phyloP scores from a whole-genome alignment of 2,888 invertebrate genomes.

The Metallyticus violacea region DNA sequence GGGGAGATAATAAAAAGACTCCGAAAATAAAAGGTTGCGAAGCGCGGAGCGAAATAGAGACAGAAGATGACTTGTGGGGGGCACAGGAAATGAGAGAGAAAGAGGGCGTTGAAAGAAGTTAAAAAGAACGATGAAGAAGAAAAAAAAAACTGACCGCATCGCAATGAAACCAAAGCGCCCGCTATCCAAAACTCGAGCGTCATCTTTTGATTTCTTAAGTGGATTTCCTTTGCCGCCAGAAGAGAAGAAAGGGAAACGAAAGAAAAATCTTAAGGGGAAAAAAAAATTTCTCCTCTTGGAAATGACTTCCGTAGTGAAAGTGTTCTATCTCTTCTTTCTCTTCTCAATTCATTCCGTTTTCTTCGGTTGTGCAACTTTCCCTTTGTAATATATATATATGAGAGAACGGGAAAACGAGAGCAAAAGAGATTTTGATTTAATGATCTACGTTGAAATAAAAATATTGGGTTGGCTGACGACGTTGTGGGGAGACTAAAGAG shows the following conservation, averaged over 20 bases:
- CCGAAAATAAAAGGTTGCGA: background rate
- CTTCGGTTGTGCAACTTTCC: background rate
- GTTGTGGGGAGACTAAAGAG: no score
- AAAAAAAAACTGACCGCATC: background rate
- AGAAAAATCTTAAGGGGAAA: background rate
- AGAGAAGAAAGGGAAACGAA: background rate
- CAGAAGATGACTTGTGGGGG: background rate
- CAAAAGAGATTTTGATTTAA: slow-evolving; percentile 14
- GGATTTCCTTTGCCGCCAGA: background rate
- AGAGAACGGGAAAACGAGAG: background rate
- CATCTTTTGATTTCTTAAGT: slow-evolving; percentile 15
- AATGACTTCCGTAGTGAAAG: background rate
- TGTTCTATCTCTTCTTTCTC: background rate
- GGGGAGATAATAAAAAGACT: background rate
- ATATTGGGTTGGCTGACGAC: background rate
- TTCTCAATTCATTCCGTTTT: background rate
- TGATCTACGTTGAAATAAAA: slow-evolving; percentile 16
- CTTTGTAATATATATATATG: background rate
- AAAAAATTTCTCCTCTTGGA: background rate
- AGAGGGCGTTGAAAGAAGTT: background rate
- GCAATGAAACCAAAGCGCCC: background rate
- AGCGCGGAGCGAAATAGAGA: background rate
- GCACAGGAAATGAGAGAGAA: background rate
- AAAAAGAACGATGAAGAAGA: background rate
- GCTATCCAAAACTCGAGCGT: background rate